Evolutionary conservation across 1,140 invertebrate species (phyloP).

Genomic region (Aphelenchoides besseyi): DNA sequence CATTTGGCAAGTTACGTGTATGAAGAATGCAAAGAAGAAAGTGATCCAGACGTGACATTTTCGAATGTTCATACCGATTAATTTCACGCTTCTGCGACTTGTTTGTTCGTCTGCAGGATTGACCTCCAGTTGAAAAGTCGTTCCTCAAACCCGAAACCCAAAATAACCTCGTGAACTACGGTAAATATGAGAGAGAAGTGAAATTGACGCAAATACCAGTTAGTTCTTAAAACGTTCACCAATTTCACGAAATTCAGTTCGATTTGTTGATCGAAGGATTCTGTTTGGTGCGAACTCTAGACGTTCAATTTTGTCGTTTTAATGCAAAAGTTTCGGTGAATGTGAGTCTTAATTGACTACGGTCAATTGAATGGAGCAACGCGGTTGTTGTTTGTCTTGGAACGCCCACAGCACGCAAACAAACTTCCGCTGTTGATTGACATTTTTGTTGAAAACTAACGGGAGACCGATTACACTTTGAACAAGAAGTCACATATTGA

Average conservation of each 20-base stretch:
- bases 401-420: background rate
- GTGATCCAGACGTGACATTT: background rate
- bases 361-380: background rate
- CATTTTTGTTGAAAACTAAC: background rate
- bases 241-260: too few relatives aligned
- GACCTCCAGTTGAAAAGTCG: background rate
- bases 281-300: too few relatives aligned
- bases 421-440: constrained; percentile 2
- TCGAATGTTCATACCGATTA: background rate
- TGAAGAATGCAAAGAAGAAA: background rate
- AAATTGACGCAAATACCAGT: background rate
- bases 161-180: background rate
- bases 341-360: constrained; percentile 2
- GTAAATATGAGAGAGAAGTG: background rate
- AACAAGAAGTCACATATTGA: too few relatives aligned
- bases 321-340: too few relatives aligned
- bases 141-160: background rate
- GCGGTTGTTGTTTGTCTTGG: background rate
- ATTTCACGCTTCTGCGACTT: background rate
- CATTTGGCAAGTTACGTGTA: background rate
- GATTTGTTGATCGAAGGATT: too few relatives aligned
- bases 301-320: too few relatives aligned
- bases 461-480: too few relatives aligned
- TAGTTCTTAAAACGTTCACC: too few relatives aligned
- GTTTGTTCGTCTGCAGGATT: background rate